These are phyloP conservation scores for Zaprionus bogoriensis DNA, from an alignment of 2,888 invertebrate genomes.

Conservation along the genomic window DNA sequence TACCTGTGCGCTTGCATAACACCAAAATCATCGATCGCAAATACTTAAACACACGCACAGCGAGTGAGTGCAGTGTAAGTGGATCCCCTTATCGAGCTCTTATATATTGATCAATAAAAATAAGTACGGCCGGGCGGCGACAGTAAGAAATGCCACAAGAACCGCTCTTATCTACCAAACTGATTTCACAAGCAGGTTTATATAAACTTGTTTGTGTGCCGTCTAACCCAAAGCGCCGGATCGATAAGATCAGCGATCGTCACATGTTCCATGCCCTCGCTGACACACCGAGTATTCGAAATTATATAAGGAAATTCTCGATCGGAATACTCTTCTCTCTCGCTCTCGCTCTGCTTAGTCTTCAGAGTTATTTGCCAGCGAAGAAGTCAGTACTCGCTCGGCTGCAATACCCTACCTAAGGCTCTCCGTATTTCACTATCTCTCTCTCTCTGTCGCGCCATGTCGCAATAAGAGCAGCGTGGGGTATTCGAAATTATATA, in stretches of 20 bases:
- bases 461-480: no score
- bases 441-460: no score
- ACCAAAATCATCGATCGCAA: slow-evolving; percentile 2
- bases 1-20: slow-evolving; percentile 22
- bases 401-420: no score
- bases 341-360: no score
- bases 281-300: neutral
- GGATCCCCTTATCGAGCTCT: slow-evolving; percentile 48
- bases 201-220: slow-evolving; percentile 23
- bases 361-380: no score
- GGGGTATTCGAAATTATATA: no score
- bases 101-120: slow-evolving; percentile 52
- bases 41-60: slow-evolving; percentile 31
- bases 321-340: no score
- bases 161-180: slow-evolving; percentile 54
- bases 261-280: slow-evolving; percentile 36
- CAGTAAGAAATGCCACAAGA: slow-evolving; percentile 16
- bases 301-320: neutral
- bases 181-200: slow-evolving; percentile 56
- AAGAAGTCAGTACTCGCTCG: no score
- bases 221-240: slow-evolving; percentile 37
- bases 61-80: slow-evolving; percentile 33
- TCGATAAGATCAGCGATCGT: slow-evolving; percentile 39
- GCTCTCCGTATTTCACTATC: no score
- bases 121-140: no score